Evolutionary conservation across 2,888 invertebrate genomes (phyloP).

Genomic region (Pterobdella sp.): DNA sequence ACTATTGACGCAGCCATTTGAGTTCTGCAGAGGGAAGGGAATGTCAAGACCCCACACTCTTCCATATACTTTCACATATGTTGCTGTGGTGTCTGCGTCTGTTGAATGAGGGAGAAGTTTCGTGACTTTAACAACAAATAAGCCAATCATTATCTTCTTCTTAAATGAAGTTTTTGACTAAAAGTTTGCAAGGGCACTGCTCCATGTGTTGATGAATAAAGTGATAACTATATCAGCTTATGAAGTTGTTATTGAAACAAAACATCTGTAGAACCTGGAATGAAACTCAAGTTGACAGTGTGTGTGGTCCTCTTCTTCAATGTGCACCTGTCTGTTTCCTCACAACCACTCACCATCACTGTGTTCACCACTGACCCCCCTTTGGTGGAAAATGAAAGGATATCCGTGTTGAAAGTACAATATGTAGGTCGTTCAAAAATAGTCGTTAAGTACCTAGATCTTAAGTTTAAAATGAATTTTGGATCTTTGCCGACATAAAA

Average conservation of each 20-base stretch:
- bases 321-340: background rate
- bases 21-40: background rate
- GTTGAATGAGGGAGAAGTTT: background rate
- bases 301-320: background rate
- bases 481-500: too few relatives aligned
- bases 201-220: background rate
- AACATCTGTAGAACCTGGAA: background rate
- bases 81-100: background rate
- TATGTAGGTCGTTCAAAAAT: too few relatives aligned
- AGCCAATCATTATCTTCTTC: background rate
- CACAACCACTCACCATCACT: background rate
- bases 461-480: too few relatives aligned
- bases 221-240: background rate
- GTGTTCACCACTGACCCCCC: too few relatives aligned
- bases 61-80: background rate
- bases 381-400: too few relatives aligned
- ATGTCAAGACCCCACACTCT: background rate
- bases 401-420: too few relatives aligned
- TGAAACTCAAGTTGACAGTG: background rate
- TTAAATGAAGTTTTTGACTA: too few relatives aligned
- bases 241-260: background rate
- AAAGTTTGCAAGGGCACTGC: too few relatives aligned
- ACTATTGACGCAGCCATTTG: background rate
- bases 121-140: background rate
- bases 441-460: too few relatives aligned